phyloP scores from a whole-genome alignment of 2,888 invertebrate genomes.

The Phengaris arion region DNA sequence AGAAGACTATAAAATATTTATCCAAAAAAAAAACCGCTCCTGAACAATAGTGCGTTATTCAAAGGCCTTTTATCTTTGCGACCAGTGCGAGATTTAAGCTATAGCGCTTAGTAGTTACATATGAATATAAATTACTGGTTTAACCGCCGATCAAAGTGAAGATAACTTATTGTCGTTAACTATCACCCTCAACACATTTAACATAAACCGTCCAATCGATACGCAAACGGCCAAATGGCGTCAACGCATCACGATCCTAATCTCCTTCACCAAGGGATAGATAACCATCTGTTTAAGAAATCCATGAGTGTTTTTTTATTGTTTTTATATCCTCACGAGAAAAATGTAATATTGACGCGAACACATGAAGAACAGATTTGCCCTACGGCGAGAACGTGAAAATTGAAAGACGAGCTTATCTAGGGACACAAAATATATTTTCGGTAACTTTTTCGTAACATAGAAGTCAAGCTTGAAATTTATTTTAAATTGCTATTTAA shows the following conservation, averaged over 20 bases:
- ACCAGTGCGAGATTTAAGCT: slow-evolving; percentile 48
- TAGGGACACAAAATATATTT: not conserved
- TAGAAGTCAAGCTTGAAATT: no score
- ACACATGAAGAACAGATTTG: slow-evolving; percentile 2
- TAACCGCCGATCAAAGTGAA: slow-evolving; percentile 57
- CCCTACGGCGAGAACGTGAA: not conserved
- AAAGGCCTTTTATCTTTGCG: slow-evolving; percentile 44
- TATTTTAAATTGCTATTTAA: no score
- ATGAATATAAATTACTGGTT: slow-evolving; percentile 70
- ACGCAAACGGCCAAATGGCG: slow-evolving; percentile 69
- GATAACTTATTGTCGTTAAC: slow-evolving; percentile 69
- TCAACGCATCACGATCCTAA: slow-evolving; percentile 68
- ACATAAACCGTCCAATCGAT: slow-evolving; percentile 71
- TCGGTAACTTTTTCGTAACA: not conserved
- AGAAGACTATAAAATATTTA: not conserved
- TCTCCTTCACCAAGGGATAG: slow-evolving; percentile 66
- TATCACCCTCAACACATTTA: slow-evolving; percentile 63
- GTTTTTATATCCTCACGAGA: slow-evolving; percentile 13
- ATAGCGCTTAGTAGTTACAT: slow-evolving; percentile 45
- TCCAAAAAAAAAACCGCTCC: not conserved
- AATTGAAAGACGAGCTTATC: slow-evolving; percentile 12
- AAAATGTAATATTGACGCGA: slow-evolving; percentile 14
- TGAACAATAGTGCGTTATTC: not conserved
- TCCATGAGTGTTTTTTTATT: slow-evolving; percentile 44
- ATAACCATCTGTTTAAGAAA: slow-evolving; percentile 56